Evolutionary conservation across 2,113 vertebrate species (phyloP).

Genomic region (Periophthalmus modestus): DNA sequence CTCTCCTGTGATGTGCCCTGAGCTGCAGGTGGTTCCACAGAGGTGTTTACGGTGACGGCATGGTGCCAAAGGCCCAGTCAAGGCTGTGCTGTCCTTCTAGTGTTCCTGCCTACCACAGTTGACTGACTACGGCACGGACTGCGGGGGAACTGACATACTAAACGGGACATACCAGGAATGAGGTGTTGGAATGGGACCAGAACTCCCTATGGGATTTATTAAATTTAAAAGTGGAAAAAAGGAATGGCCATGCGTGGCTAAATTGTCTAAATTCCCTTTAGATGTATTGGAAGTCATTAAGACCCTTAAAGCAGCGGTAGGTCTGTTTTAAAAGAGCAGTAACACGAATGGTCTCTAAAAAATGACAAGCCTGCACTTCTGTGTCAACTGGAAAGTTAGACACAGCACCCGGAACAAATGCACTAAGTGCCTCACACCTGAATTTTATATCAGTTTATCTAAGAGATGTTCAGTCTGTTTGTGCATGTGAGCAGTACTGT

Average conservation of each 20-base stretch:
- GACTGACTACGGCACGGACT: slow-evolving; percentile 31
- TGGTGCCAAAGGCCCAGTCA: slow-evolving; percentile 33
- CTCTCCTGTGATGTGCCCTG: slow-evolving; percentile 10
- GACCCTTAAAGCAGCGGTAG: background rate
- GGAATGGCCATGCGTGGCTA: background rate
- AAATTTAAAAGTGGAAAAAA: slow-evolving; percentile 9
- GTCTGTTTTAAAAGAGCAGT: background rate
- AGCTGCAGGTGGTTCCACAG: background rate
- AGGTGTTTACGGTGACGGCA: slow-evolving; percentile 39
- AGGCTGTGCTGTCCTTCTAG: slow-evolving; percentile 42
- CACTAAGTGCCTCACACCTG: background rate
- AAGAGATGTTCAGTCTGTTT: background rate
- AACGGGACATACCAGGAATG: slow-evolving; percentile 25
- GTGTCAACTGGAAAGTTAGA: background rate
- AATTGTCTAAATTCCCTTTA: background rate
- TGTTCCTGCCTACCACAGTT: slow-evolving; percentile 34
- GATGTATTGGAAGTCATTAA: background rate
- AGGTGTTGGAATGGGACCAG: background rate
- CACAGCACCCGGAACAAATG: background rate
- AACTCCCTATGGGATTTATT: background rate
- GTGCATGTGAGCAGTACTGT: background rate
- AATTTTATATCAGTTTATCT: background rate
- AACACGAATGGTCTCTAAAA: background rate
- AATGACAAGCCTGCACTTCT: background rate
- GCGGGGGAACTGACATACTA: slow-evolving; percentile 11